A percentile compares a stretch with the other conserved stretches of the same genome.
phyloP scores from a whole-genome alignment of 2,797 vertebrate genomes.

The Ambastaia sidthimunki region DNA sequence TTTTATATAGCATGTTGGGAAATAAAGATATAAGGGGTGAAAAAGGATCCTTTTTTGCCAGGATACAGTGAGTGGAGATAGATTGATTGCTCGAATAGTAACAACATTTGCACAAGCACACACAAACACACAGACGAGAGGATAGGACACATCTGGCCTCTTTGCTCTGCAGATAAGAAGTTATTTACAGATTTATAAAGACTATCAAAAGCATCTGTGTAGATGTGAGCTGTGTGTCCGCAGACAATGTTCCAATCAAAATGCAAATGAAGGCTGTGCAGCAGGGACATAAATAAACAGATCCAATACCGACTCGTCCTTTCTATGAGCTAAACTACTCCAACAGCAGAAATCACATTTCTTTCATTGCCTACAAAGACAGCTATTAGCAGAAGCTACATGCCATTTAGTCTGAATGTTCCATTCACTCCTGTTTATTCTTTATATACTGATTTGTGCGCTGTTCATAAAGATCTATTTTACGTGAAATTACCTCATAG shows the following conservation, averaged over 20 bases:
- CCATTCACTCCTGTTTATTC: constrained; percentile 24
- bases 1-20: not conserved
- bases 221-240: constrained; percentile 75
- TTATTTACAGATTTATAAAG: constrained; percentile 81
- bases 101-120: constrained; percentile 36
- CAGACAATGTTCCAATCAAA: constrained; percentile 81
- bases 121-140: constrained; percentile 55
- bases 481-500: not conserved
- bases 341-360: constrained; percentile 67
- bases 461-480: constrained; percentile 30
- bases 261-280: constrained; percentile 77
- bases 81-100: constrained; percentile 51
- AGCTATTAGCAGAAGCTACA: constrained; percentile 61
- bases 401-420: constrained; percentile 44
- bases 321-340: constrained; percentile 72
- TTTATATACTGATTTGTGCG: not conserved
- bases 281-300: constrained; percentile 73
- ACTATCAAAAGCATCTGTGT: constrained; percentile 79
- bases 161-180: constrained; percentile 79
- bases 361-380: constrained; percentile 56
- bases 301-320: constrained; percentile 68
- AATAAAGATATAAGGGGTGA: constrained; percentile 24
- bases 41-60: constrained; percentile 24
- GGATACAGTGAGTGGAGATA: constrained; percentile 48
- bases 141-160: constrained; percentile 75